Evolutionary conservation across 2,797 vertebrate species (phyloP).

Genomic region (Hippopotamyrus pictus): DNA sequence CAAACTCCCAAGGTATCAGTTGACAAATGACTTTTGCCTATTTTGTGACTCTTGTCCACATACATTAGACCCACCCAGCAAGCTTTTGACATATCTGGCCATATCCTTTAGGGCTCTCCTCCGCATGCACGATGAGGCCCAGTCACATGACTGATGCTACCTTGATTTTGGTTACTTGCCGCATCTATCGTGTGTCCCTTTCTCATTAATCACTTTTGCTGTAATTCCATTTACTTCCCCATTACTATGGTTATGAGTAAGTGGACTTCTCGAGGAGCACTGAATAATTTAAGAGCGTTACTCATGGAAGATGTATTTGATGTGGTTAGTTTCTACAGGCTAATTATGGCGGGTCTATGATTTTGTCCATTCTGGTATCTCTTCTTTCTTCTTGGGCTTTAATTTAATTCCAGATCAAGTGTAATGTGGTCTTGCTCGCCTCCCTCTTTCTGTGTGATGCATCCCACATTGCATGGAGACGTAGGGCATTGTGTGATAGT

Average conservation of each 20-base stretch:
- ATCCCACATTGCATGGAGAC: neutral
- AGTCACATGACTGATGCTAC: neutral
- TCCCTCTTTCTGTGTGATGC: neutral
- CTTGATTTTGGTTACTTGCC: neutral
- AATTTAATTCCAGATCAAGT: neutral
- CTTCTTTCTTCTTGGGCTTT: neutral
- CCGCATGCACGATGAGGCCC: neutral
- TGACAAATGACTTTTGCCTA: neutral
- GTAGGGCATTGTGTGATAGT: neutral
- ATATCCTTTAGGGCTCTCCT: neutral
- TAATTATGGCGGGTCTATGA: neutral
- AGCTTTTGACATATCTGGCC: neutral
- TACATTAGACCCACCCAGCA: neutral
- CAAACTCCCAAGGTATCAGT: neutral
- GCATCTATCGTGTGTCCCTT: neutral
- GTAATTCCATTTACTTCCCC: conserved; percentile 6
- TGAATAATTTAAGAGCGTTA: conserved; percentile 13
- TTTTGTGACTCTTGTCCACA: neutral
- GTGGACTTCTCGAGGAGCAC: neutral
- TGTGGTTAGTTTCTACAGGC: neutral
- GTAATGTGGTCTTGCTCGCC: neutral
- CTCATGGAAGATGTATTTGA: neutral
- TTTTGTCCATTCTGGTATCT: neutral
- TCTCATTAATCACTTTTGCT: conserved; percentile 9
- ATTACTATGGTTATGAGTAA: conserved; percentile 9